phyloP scores from a whole-genome alignment of 92 coral and sea anemone genomes.

The Anthopleura xanthogrammica region DNA sequence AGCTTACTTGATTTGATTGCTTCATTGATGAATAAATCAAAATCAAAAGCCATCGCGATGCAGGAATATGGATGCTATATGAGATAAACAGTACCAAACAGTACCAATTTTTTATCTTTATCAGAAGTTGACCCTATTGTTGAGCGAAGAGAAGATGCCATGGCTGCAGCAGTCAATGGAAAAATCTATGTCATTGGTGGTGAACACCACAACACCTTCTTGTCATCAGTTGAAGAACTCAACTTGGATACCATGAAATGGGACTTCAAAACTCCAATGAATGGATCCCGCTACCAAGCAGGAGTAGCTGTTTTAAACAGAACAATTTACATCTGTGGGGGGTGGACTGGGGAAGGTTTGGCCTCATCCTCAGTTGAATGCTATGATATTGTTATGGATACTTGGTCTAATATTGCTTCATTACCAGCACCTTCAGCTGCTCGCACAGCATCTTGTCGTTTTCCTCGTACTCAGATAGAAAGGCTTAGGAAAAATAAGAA shows the following conservation, averaged over 20 bases:
- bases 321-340: constrained; percentile 95
- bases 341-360: constrained; percentile 89
- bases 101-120: neutral
- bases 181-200: constrained; percentile 92
- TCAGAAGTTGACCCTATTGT: constrained; percentile 78
- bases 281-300: constrained; percentile 83
- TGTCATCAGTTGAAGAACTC: constrained; percentile 86
- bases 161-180: constrained; percentile 86
- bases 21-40: too few species aligned
- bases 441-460: constrained; percentile 73
- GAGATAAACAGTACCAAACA: too few species aligned
- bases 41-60: too few species aligned
- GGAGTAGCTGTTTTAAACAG: constrained; percentile 83
- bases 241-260: constrained; percentile 75
- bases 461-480: constrained; percentile 89
- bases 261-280: constrained; percentile 80
- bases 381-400: constrained; percentile 79
- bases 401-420: constrained; percentile 75
- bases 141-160: constrained; percentile 93
- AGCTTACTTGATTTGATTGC: too few species aligned
- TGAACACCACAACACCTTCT: constrained; percentile 75
- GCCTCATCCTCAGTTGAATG: constrained; percentile 82
- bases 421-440: constrained; percentile 95
- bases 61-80: too few species aligned
- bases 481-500: constrained; percentile 41